Evolutionary conservation across 2,888 invertebrate species (phyloP), one percentile per base, ranked within the genome.

Genomic region (Carpatolechia fugitivella): DNA sequence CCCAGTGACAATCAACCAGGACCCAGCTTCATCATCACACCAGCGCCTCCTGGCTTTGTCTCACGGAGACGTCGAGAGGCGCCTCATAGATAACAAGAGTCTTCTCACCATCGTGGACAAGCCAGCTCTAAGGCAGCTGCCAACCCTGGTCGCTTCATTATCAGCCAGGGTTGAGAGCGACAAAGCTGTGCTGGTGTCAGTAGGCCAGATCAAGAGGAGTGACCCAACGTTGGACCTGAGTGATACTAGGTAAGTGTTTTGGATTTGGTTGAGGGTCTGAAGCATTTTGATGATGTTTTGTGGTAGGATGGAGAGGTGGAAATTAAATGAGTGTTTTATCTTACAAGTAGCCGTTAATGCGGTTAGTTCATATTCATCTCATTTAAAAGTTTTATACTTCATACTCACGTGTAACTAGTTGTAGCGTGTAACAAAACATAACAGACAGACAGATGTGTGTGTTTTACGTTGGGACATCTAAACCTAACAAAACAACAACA

Each of bases 51-150:
- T 98, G 61, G 95, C 96, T 50, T 91, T 97, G 55, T 94, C 94
- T 51, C 95, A 96, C 71, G 92, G 93, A 7, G 97, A 98, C 76
- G 96, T 98, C 50, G 97, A 98, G 78, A 94, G 97, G 64, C 90
- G 98, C 0, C 91, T 98, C 54, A 97, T 98, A 70, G 97, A 97
- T 85, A 98, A 98, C 86, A 97, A 97, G 83, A 95, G 96, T 0
- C 87, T 98, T 35, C 90, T 97, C 59, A 97, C 97, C 46, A 94
- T 96, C 57, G 90, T 97, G 65, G 96, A 96, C 73, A 96, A 96
- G 76, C 95, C 95, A 30, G 94, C 94, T 2, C 79, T 97, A 66
- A 93, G 96, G 69, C 95, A 96, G 78, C 91, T 98, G 53, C 87
- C 91, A 16, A 91, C 92, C 1, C 89, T 97, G 58, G 92, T 93